These are phyloP conservation scores for Struthio camelus DNA, from an alignment of 2,113 vertebrate genomes.

Conservation along the genomic window DNA sequence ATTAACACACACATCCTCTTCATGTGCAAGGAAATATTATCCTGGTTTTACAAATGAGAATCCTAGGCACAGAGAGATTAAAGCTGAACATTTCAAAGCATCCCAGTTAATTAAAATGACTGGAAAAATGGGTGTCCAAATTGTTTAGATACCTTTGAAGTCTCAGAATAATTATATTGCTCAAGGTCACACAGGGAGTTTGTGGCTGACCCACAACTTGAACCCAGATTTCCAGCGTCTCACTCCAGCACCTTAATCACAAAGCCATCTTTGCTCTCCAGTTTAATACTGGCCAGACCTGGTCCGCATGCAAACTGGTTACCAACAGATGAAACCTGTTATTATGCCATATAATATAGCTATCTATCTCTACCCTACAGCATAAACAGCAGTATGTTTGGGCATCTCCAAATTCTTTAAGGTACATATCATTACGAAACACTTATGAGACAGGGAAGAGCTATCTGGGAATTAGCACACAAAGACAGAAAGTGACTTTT, in stretches of 20 bases:
- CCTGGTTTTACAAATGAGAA: slow-evolving; percentile 58
- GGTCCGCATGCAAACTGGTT: slow-evolving; percentile 49
- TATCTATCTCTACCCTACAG: slow-evolving; percentile 49
- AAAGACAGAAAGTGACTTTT: neutral
- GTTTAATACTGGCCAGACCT: slow-evolving; percentile 67
- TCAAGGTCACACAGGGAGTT: slow-evolving; percentile 65
- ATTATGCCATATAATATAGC: slow-evolving; percentile 42
- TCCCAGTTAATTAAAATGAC: slow-evolving; percentile 69
- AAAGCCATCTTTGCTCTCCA: slow-evolving; percentile 60
- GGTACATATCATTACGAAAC: slow-evolving; percentile 5
- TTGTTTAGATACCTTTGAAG: slow-evolving; percentile 70
- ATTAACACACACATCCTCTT: neutral
- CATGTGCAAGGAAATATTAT: neutral
- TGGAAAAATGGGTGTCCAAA: slow-evolving; percentile 69
- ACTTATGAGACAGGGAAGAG: neutral
- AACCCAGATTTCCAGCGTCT: slow-evolving; percentile 63
- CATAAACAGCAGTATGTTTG: slow-evolving; percentile 49
- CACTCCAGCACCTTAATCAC: slow-evolving; percentile 60
- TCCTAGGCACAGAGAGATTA: slow-evolving; percentile 48
- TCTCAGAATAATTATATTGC: slow-evolving; percentile 57
- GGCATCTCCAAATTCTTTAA: slow-evolving; percentile 15
- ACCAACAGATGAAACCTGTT: slow-evolving; percentile 25
- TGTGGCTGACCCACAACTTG: slow-evolving; percentile 64
- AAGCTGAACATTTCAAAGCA: slow-evolving; percentile 69
- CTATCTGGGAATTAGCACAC: neutral